Base-by-base conservation (phyloP, 2,113 vertebrate species). In the Geothlypis trichas region DNA sequence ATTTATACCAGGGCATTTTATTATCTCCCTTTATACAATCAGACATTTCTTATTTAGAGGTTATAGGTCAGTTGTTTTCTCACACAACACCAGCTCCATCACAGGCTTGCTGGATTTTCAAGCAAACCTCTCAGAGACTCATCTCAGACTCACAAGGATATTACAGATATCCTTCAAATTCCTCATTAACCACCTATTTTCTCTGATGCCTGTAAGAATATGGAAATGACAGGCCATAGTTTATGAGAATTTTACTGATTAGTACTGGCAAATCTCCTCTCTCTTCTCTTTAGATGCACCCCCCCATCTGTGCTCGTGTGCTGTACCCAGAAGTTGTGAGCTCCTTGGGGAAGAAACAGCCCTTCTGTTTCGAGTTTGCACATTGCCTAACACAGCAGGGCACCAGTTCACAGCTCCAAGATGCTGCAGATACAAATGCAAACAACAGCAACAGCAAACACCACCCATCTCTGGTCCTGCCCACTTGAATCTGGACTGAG, bases 161-260 rank as follows among this genome's bases (percentile, higher is more conserved):
- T 75, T 61, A 80, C 14, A 87, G 35, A 75, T 42, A 84, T 58
- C 62, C 41, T 73, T 92, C 85, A 88, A 83, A 83, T 59, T 55
- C 51, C 75, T 86, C 82, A 88, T 92, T 92, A 90, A 67, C 49
- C 49, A 69, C 24, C 23, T 28, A 12, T 66, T 97, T 90, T 58
- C 75, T 88, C 51, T 73, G 67, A 54, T 88, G 63, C 68, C 58
- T 91, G 47, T 15, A 86, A 87, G 92, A 89, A 67, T n/a, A 65
- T 52, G 77, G 61, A 78, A 94, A 69, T 58, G 67, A 90, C 79
- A 92, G 62, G 76, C 61, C 61, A 55, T 39, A 84, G 89, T 92
- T 92, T 85, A 85, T 67, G 47, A 77, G 33, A 55, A 77, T 75
- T 91, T 74, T 81, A 47, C 46, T 95, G 89, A 92, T 93, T 86